A percentile compares a stretch with the other conserved stretches of the same genome.
These are phyloP conservation scores for Saccostrea cuccullata DNA, from an alignment of 1,140 invertebrate genomes.

Conservation along the genomic window DNA sequence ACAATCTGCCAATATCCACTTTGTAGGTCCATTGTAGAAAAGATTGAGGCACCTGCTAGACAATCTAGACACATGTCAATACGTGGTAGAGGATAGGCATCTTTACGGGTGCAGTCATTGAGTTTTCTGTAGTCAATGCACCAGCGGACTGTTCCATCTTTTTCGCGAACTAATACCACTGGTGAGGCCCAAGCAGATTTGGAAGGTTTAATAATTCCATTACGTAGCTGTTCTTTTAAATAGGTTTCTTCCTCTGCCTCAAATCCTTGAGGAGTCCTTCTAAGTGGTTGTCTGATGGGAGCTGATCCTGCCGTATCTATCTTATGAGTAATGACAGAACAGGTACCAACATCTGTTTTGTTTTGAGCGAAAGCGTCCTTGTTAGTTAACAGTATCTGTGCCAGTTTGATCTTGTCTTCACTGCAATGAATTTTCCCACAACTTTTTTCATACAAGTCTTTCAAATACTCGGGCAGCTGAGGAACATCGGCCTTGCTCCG, in stretches of 20 bases:
- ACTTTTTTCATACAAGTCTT: constrained; percentile 47
- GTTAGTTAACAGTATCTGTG: constrained; percentile 23
- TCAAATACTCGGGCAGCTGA: constrained; percentile 38
- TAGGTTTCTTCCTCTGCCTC: constrained; percentile 50
- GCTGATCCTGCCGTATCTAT: constrained; percentile 40
- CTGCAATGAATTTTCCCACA: neutral
- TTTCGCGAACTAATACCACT: constrained; percentile 72
- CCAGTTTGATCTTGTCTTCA: constrained; percentile 2
- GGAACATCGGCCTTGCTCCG: no score
- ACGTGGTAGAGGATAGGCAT: no score
- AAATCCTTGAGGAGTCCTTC: constrained; percentile 44
- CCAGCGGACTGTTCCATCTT: no score
- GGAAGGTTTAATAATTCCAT: no score
- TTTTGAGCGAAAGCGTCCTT: constrained; percentile 14
- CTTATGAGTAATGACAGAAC: no score
- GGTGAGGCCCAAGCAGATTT: constrained; percentile 80
- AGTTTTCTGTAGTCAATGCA: no score
- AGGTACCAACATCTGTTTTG: no score
- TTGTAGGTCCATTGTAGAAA: no score
- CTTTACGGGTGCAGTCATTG: no score
- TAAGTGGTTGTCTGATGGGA: constrained; percentile 54
- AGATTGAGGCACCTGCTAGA: no score
- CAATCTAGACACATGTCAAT: no score
- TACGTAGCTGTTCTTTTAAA: constrained; percentile 57
- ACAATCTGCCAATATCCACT: no score